Evolutionary conservation across 2,113 vertebrate genomes (phyloP).

Genomic region (Laticauda laticaudata): DNA sequence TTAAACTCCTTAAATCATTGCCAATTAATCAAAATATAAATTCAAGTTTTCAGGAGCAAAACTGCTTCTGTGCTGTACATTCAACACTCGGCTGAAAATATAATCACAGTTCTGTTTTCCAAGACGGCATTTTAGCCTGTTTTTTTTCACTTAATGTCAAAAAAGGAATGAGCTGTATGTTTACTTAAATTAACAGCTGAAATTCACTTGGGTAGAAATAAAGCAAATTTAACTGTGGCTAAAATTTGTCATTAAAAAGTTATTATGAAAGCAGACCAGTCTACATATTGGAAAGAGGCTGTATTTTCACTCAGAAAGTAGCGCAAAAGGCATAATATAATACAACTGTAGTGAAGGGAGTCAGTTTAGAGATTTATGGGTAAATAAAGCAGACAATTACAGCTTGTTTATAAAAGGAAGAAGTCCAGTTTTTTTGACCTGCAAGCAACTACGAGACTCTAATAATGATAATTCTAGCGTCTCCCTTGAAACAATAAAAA

Average conservation of each 20-base stretch:
- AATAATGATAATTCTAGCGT: conserved; percentile 65
- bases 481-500: conserved; percentile 72
- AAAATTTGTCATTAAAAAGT: conserved; percentile 64
- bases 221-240: conserved; percentile 47
- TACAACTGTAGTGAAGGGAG: conserved; percentile 24
- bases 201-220: conserved; percentile 55
- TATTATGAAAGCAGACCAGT: conserved; percentile 45
- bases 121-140: conserved; percentile 19
- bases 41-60: conserved; percentile 7
- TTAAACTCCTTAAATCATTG: conserved; percentile 39
- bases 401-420: conserved; percentile 68
- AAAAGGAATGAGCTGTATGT: conserved; percentile 12
- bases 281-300: conserved; percentile 9
- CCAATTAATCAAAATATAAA: conserved; percentile 47
- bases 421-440: conserved; percentile 39
- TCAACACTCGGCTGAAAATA: conserved; percentile 26
- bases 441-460: conserved; percentile 44
- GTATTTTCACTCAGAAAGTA: conserved; percentile 34
- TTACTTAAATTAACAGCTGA: conserved; percentile 47
- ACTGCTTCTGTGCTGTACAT: conserved; percentile 39
- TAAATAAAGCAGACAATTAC: conserved; percentile 71
- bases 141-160: not conserved
- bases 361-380: conserved; percentile 71
- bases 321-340: conserved; percentile 41
- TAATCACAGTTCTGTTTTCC: conserved; percentile 4